Base-by-base conservation (phyloP, 2,888 invertebrate genomes). In the Tetranychus truncatus region DNA sequence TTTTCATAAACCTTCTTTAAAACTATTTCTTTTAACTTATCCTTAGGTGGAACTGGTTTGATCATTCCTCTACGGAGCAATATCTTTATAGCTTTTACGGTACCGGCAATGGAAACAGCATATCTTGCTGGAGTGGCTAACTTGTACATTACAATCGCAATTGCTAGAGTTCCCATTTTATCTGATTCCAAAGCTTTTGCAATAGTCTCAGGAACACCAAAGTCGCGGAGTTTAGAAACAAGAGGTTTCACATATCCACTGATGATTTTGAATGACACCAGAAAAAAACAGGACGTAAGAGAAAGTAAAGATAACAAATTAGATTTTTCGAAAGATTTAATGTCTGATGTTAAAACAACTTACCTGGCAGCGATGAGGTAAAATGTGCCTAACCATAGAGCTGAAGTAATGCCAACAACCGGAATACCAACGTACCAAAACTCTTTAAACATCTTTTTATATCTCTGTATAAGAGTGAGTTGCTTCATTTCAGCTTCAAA, bases 341-440 rank as follows among this genome's bases (percentile, higher is more conserved):
- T 24, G 9, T 24, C 5, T 3, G 9, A 1, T 69, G 11, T 44
- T 80, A 18, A 34, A 34, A 34, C 34, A 34, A 55, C 80, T 83
- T 85, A 95, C 95, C 91, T 91, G 83, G 88, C 87, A 11, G 92
- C 90, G 80, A 89, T 84, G 81, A 90, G 89, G 84, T 94, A 97
- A 83, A 95, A 93, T 24, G 88, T 85, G 20, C 89, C 90, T 82
- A 91, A 88, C 96, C 96, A 99, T 75, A 89, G 85, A 55, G 88
- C 84, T 2, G 95, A 97, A 11, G 95, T 95, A 21, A 88, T 87
- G 73, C 91, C 81, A 84, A 99, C 97, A 3, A 99, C 96, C 6
- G 94, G 96, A 76, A 97, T 85, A 76, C 95, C 84, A 75, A 97
- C 91, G 84, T 97, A 95, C 92, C 97, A 97, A 84, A 97, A 96